Evolutionary conservation across 2,113 vertebrate genomes (phyloP), one percentile per base, ranked within the genome.

Genomic region (Gorsachius goisagi): DNA sequence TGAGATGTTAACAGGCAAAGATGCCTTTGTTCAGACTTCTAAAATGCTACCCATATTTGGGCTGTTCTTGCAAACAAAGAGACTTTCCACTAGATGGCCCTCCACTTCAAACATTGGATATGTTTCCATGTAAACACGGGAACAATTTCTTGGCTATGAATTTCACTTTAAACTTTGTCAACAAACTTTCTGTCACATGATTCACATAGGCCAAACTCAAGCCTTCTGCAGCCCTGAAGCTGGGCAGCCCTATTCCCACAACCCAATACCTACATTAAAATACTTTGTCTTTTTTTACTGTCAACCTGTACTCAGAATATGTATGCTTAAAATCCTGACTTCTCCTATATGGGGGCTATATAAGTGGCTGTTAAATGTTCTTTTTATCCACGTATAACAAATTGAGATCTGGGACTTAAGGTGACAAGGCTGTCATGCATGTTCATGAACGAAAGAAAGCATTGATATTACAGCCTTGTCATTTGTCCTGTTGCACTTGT

Each of bases 11-110:
- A 23, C n/a, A 59, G 56, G 45, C 64, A 41, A 68, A 81, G 67
- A 10, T 27, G 74, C 41, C 80, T 89, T 92, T 92, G 76, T 84
- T 90, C 68, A 15, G 60, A 19, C 37, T 37, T 39, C 62, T 16
- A 26, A 67, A 71, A 53, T 3, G 7, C 44, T 20, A 6, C 68
- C 22, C 8, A 0, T 15, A 15, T 41, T 24, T 12, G 89, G 75
- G 50, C 59, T 69, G 55, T 6, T 56, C 53, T 15, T 62, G 89
- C 80, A 60, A 49, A 23, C 56, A 14, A 33, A 63, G 35, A 68
- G 15, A 19, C 5, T 35, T 87, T 55, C 97, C 96, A 94, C 96
- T 95, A 97, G 97, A 88, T 96, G 96, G 94, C 97, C 50, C 95
- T 88, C 84, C 59, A 35, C 41, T 82, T 94, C 96, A 95, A 88